Base-by-base conservation (phyloP, 1,140 invertebrate species). In the Elysia chlorotica region DNA sequence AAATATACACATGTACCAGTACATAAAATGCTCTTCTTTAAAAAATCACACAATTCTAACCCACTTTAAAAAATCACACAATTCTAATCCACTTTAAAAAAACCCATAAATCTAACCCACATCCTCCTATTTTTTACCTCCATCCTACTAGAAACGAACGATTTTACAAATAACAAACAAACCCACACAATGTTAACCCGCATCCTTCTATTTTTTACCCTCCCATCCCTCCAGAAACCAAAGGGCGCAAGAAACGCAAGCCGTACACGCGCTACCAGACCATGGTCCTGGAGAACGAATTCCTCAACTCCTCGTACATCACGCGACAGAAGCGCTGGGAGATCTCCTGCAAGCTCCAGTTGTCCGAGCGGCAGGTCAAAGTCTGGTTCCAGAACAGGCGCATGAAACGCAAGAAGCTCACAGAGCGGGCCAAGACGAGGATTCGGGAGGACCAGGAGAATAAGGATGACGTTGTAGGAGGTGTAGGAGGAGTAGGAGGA, bases 401-500 rank as follows among this genome's bases (percentile, higher is more conserved):
- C 74, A 99, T 98, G 97, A 99, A 98, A 88, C 97, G 96, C 94
- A 99, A 98, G 92, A 98, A 99, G 69, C 66, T 76, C 57, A 76
- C 74, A 2, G 74, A 76, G 53, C 38, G 74, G 2, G 75, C 77
- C 25, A 78, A 78, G 74, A 74, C 77, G 1, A 35, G 77, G 41
- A 74, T 76, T 25, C 33, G 74, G 25, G 77, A 78, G 65, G 77
- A 78, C 69, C 76, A 78, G 74, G 77, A 78, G 36, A 78, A 78
- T 65, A 78, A 78, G 35, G 77, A 78, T 33, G 67, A 75, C 59
- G 68, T n/a, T n/a, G n/a, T n/a, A n/a, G n/a, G n/a, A n/a, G n/a
- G n/a, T n/a, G n/a, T n/a, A n/a, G n/a, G n/a, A n/a, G n/a, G n/a
- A n/a, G n/a, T n/a, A n/a, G n/a, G n/a, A n/a, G n/a, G n/a, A n/a